These are phyloP conservation scores for Agelaius phoeniceus DNA, from an alignment of 2,113 vertebrate genomes.

Conservation along the genomic window DNA sequence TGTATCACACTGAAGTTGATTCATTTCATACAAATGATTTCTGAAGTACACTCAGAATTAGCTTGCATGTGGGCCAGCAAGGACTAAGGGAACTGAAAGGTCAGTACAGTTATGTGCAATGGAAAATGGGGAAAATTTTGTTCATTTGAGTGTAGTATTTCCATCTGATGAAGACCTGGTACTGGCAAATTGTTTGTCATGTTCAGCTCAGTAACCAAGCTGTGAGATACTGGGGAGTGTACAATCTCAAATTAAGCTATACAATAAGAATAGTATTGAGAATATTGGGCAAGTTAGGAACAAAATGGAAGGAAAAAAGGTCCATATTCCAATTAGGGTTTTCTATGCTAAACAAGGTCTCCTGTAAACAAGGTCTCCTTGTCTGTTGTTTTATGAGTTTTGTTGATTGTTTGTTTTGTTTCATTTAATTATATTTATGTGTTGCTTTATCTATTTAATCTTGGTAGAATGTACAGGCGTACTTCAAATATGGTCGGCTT, in stretches of 20 bases:
- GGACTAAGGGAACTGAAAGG: not conserved
- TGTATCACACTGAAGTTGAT: not conserved
- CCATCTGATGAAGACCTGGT: not conserved
- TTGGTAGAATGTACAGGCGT: conserved; percentile 93
- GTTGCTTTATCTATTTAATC: conserved; percentile 65
- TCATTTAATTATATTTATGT: not conserved
- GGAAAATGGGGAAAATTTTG: not conserved
- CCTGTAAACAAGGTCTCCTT: not conserved
- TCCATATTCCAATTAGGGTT: not conserved
- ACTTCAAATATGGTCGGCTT: conserved; percentile 99
- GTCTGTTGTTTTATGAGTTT: not conserved
- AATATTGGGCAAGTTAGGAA: not conserved
- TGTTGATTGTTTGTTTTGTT: not conserved
- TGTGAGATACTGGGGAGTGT: not conserved
- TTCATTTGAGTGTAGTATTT: not conserved
- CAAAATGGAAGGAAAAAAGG: not conserved
- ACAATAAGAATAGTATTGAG: not conserved
- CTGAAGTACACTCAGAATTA: not conserved
- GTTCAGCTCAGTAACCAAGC: not conserved
- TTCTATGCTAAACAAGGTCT: not conserved
- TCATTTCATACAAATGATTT: not conserved
- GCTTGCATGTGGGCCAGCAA: not conserved
- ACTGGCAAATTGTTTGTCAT: not conserved
- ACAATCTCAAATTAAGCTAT: not conserved
- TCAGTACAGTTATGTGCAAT: not conserved